phyloP scores from a whole-genome alignment of 2,888 invertebrate species.

The Diachrysia chrysitis region DNA sequence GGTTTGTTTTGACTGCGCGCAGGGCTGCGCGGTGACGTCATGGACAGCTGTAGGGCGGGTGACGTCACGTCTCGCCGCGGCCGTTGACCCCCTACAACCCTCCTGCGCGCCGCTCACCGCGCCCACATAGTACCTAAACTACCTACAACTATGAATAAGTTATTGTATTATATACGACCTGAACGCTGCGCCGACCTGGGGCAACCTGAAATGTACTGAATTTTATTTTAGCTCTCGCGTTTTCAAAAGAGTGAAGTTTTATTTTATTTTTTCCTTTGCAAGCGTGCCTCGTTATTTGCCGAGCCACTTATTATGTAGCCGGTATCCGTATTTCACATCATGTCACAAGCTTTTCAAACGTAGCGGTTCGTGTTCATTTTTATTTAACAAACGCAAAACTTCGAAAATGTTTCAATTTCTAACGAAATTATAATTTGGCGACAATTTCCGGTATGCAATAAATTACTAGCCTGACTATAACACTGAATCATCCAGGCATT shows the following conservation, averaged over 20 bases:
- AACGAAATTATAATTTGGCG: constrained; percentile 24
- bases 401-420: constrained; percentile 34
- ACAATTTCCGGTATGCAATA: constrained; percentile 42
- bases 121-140: constrained; percentile 66
- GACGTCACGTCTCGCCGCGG: constrained; percentile 84
- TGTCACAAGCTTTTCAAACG: constrained; percentile 33
- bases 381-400: constrained; percentile 17
- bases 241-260: constrained; percentile 19
- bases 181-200: constrained; percentile 81
- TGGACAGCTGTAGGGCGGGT: constrained; percentile 87
- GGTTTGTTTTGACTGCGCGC: constrained; percentile 71
- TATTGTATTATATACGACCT: constrained; percentile 75
- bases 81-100: constrained; percentile 82
- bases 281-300: constrained; percentile 27
- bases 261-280: constrained; percentile 22
- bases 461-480: constrained; percentile 28
- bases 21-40: constrained; percentile 83
- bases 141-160: constrained; percentile 82
- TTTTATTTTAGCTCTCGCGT: constrained; percentile 44
- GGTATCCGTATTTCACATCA: constrained; percentile 28
- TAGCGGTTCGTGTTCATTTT: constrained; percentile 29
- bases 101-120: constrained; percentile 68
- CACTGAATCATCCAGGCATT: not conserved
- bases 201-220: constrained; percentile 73
- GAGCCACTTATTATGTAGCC: constrained; percentile 24